Percentiles rank a stretch among this genome's conserved stretches.
These are phyloP conservation scores for Leucosticte australis DNA, from an alignment of 2,113 vertebrate species.

Conservation along the genomic window DNA sequence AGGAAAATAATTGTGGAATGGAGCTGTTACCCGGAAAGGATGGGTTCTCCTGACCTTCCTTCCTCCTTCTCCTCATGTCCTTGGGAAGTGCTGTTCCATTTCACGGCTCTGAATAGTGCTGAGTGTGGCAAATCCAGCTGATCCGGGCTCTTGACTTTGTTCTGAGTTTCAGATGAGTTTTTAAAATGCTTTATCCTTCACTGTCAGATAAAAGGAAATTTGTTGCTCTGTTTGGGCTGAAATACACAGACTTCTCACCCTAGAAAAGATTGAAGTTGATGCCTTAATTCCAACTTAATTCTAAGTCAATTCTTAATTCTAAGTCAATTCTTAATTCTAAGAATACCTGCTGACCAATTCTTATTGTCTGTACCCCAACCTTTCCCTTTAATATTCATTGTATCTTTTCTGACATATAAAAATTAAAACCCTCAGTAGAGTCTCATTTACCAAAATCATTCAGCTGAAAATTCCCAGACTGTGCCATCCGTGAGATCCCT, in stretches of 20 bases:
- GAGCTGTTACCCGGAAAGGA: neutral
- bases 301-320: neutral
- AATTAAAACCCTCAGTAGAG: neutral
- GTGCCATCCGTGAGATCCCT: accelerated
- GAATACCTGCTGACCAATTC: neutral
- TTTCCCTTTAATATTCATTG: neutral
- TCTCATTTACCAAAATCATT: neutral
- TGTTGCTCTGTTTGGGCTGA: neutral
- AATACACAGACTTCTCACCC: neutral
- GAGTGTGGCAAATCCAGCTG: constrained; percentile 32
- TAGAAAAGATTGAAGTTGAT: neutral
- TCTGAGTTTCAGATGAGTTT: neutral
- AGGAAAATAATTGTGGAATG: neutral
- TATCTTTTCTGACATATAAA: neutral
- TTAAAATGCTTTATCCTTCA: neutral
- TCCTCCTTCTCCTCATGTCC: constrained; percentile 1
- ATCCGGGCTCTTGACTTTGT: neutral
- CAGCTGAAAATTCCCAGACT: neutral
- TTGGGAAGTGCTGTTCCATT: neutral
- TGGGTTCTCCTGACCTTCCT: constrained; percentile 48
- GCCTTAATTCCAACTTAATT: neutral
- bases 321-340: neutral
- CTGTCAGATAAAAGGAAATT: neutral
- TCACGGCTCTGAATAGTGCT: constrained; percentile 20
- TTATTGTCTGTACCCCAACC: neutral